phyloP scores from a whole-genome alignment of 2,888 invertebrate species.

The Pyrocoelia pectoralis region DNA sequence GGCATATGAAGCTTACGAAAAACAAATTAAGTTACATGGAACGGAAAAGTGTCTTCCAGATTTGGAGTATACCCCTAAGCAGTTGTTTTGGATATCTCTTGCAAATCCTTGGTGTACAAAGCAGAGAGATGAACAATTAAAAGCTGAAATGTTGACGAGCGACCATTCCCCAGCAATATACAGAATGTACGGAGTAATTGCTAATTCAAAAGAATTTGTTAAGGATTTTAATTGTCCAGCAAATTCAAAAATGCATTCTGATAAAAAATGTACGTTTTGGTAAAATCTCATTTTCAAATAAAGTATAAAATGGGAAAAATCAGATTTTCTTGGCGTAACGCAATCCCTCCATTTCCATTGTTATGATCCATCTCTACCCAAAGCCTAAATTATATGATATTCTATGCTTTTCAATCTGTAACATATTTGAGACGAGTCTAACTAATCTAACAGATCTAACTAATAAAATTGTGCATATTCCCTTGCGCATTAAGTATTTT shows the following conservation, averaged over 20 bases:
- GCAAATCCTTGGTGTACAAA: conserved; percentile 20
- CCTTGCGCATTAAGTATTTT: no score
- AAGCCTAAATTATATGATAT: no score
- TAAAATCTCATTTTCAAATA: no score
- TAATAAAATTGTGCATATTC: no score
- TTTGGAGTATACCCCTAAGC: conserved; percentile 19
- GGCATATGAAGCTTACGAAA: conserved; percentile 20
- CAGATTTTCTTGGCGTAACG: no score
- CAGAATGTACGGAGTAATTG: conserved; percentile 5
- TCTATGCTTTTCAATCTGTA: no score
- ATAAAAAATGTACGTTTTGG: conserved; percentile 6
- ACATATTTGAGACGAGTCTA: no score
- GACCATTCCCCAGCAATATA: conserved; percentile 15
- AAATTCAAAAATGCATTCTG: conserved; percentile 22
- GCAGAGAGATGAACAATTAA: conserved; percentile 3
- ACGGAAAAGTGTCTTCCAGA: conserved; percentile 12
- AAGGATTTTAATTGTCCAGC: conserved; percentile 23
- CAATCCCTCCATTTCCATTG: no score
- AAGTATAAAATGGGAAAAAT: no score
- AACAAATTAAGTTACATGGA: conserved; percentile 11
- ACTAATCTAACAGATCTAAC: no score
- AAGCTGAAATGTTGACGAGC: conserved; percentile 1
- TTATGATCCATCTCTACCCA: no score
- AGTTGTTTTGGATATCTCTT: conserved; percentile 27
- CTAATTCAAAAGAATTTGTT: conserved; percentile 24